These are phyloP conservation scores for Neosilurus hyrtlii DNA, from an alignment of 2,797 vertebrate species.

Conservation along the genomic window DNA sequence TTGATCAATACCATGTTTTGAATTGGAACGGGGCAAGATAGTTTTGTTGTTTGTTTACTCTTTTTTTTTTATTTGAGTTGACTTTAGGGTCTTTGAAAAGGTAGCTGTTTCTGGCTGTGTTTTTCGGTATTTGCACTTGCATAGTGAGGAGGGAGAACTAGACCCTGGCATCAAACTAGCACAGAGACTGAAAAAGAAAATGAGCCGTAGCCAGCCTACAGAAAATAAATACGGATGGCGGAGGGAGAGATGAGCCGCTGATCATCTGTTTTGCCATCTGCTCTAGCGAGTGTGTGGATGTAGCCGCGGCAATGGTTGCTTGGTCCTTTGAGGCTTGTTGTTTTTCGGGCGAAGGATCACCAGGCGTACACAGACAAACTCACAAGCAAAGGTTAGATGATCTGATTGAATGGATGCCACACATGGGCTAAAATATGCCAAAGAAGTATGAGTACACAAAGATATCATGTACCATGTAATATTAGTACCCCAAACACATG, in stretches of 20 bases:
- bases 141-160: constrained; percentile 69
- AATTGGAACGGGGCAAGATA: neutral
- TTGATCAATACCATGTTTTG: constrained; percentile 75
- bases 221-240: constrained; percentile 83
- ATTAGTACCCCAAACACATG: neutral
- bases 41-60: constrained; percentile 60
- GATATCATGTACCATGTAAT: neutral
- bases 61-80: constrained; percentile 46
- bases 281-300: constrained; percentile 65
- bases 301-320: constrained; percentile 72
- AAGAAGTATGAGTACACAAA: neutral
- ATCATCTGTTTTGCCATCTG: constrained; percentile 85
- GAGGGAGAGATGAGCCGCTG: constrained; percentile 76
- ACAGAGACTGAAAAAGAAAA: constrained; percentile 70
- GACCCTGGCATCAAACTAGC: constrained; percentile 68
- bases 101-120: constrained; percentile 2
- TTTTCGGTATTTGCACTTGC: constrained; percentile 63
- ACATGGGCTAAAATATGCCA: neutral
- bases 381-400: constrained; percentile 11
- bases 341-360: constrained; percentile 60
- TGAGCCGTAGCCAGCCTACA: constrained; percentile 74
- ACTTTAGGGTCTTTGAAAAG: constrained; percentile 22
- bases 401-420: constrained; percentile 1
- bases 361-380: neutral
- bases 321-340: constrained; percentile 63